phyloP scores from a whole-genome alignment of 2,113 vertebrate genomes.

The Gavia stellata region DNA sequence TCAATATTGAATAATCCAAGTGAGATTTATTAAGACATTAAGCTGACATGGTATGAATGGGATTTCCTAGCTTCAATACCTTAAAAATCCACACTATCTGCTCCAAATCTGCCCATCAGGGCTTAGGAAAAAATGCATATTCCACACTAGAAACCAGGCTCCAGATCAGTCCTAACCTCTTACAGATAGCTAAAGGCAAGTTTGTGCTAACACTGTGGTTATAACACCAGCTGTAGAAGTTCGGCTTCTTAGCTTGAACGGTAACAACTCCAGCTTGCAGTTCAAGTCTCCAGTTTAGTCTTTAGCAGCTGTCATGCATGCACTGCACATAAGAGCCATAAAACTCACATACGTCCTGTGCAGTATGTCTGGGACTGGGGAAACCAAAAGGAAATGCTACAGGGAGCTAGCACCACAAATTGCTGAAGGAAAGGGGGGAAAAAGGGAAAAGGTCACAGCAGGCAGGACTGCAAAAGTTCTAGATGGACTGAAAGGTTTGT shows the following conservation, averaged over 20 bases:
- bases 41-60: neutral
- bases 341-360: neutral
- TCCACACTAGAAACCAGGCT: neutral
- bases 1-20: neutral
- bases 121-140: neutral
- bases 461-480: neutral
- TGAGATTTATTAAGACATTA: neutral
- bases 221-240: neutral
- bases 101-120: neutral
- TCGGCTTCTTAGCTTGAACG: neutral
- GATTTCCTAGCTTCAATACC: neutral
- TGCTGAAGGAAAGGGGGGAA: rapidly evolving
- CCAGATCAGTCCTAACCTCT: neutral
- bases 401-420: neutral
- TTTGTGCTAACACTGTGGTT: neutral
- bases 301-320: neutral
- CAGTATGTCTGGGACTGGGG: neutral
- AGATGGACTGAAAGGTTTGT: neutral
- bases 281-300: neutral
- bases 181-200: neutral
- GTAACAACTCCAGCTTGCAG: neutral
- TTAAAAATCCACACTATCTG: neutral
- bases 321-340: rapidly evolving
- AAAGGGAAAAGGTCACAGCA: neutral
- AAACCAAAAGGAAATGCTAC: neutral